Conservation (phyloP, 2,888 invertebrate genomes). For the Hyposoter dolosus region DNA sequence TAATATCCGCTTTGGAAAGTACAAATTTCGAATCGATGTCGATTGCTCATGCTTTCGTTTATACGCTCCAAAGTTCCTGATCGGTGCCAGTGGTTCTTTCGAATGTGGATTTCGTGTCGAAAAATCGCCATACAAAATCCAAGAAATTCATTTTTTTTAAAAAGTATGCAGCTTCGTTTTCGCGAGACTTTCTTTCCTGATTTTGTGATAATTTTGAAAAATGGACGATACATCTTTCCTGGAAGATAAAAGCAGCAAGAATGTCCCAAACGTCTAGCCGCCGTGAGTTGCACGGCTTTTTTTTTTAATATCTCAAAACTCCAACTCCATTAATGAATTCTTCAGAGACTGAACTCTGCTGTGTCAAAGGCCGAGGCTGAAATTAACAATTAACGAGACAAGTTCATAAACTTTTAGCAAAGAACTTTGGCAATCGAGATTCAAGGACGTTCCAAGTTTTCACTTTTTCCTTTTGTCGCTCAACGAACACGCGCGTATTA, state of each 20-base stretch:
- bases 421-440: background rate
- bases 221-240: background rate
- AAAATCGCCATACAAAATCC: background rate
- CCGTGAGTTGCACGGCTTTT: background rate
- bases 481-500: background rate
- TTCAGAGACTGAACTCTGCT: background rate
- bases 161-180: too few relatives aligned
- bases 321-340: background rate
- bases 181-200: background rate
- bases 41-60: constrained; percentile 26
- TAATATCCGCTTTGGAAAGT: constrained; percentile 43
- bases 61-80: background rate
- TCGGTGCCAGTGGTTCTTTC: background rate
- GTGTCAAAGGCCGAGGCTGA: background rate
- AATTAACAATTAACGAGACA: constrained; percentile 15
- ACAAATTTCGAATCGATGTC: constrained; percentile 20
- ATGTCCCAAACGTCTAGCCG: background rate
- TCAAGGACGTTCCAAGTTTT: background rate
- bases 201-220: background rate
- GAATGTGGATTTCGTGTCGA: background rate
- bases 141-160: too few relatives aligned
- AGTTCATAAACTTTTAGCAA: background rate
- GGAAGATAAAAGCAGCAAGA: background rate
- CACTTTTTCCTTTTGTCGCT: background rate
- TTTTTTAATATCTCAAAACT: background rate